Percentiles rank a stretch among this genome's conserved stretches.
These are phyloP conservation scores for Murina feae DNA, from an alignment of 2,113 vertebrate species.

Conservation along the genomic window DNA sequence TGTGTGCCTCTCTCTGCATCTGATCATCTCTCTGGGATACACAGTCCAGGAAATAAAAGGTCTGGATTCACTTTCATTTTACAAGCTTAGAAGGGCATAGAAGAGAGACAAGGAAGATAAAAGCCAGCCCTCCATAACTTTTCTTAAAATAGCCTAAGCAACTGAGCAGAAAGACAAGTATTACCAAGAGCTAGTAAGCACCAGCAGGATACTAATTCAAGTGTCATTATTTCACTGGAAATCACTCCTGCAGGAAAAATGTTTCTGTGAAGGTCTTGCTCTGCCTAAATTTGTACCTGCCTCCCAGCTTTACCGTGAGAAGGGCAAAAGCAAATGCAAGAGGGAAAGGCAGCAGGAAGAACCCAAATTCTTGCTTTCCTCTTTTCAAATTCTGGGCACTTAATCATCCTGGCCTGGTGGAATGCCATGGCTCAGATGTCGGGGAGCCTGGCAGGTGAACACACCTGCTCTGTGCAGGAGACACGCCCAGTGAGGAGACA, in stretches of 20 bases:
- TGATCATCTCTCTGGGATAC: not conserved
- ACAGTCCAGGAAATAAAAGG: not conserved
- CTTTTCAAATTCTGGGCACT: not conserved
- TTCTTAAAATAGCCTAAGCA: not conserved
- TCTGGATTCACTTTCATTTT: constrained; percentile 10
- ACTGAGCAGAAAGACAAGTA: constrained; percentile 22
- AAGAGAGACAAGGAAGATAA: not conserved
- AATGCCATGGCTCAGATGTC: not conserved
- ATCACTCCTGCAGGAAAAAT: not conserved
- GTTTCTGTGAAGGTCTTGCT: not conserved
- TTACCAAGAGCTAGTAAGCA: not conserved
- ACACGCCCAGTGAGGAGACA: not conserved
- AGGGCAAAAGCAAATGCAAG: not conserved
- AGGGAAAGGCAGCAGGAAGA: not conserved
- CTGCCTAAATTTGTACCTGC: not conserved
- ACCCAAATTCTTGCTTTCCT: not conserved
- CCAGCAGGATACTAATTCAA: not conserved
- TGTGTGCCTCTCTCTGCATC: not conserved
- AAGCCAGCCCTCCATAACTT: not conserved
- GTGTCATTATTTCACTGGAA: not conserved
- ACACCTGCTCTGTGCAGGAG: not conserved
- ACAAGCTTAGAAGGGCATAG: not conserved
- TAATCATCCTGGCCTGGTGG: not conserved
- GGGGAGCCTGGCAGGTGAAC: not conserved
- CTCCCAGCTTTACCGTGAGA: not conserved